Base-by-base conservation (phyloP, 2,888 invertebrate genomes). In the Pogonocherus hispidulus region DNA sequence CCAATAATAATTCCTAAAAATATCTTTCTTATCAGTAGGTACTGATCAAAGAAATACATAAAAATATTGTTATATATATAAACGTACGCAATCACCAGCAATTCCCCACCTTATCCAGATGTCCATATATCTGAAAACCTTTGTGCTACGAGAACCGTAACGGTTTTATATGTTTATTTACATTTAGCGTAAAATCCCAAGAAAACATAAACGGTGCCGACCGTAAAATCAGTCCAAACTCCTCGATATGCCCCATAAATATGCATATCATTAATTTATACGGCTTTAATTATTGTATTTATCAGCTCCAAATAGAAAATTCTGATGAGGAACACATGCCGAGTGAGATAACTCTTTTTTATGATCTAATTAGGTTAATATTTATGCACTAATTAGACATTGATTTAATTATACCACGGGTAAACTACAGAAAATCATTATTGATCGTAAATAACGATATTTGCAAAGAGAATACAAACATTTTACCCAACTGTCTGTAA, bases 331-430 rank as follows among this genome's bases (percentile, higher is more conserved):
- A 41, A 41, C 41, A 22, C 11, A 35, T 20, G 20, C 11, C 14
- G n/a, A 5, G 16, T 3, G 59, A 59, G 59, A 59, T 46, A 46
- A 59, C 23, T 27, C 16, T 16, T 41, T 52, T 56, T 23, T 56
- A 37, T 56, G 19, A 22, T n/a, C 44, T 56, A 41, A 56, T 56
- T 56, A 14, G 23, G n/a, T 14, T 44, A 41, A 41, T 14, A 41
- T 41, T 56, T 20, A 22, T 44, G 22, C 22, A 56, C 44, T 56
- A 56, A 56, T 56, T 41, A 56, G 22, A n/a, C 20, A 44, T 44
- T 56, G 11, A 19, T 32, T 5, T 32, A 32, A 8, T 32, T 11
- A 32, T 32, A 9, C 5, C 32, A 11, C 11, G 32, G 11, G 11
- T 32, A 32, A 32, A n/a, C 32, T 11, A 11, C 9, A 11, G 32